Evolutionary conservation across 2,113 vertebrate species (phyloP), one percentile per base, ranked within the genome.

Genomic region (Macrotis lagotis): DNA sequence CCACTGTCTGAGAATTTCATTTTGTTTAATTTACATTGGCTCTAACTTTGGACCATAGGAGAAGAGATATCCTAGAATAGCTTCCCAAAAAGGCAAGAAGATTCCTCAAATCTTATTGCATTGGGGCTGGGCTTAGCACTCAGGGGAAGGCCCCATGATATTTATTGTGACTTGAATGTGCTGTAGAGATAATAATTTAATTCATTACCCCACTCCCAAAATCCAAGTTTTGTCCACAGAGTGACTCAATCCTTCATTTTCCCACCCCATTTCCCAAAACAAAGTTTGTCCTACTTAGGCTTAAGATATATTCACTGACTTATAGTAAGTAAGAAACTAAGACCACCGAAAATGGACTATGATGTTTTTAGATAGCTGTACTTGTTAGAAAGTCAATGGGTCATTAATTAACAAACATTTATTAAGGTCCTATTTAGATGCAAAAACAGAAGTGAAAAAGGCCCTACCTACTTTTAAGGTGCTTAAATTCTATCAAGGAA

Each of bases 231-330:
- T 47, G 26, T 50, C 50, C 48, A 89, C 5, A 92, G 88, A 25
- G 51, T 47, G 89, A 52, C 48, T 25, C 55, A 66, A 48, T 26
- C 50, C 37, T 90, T 59, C 92, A 88, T 51, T 94, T 96, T 95
- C 90, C 90, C 37, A 50, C 44, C 37, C 88, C 47, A 66, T 49
- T 89, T 12, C 3, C 26, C 94, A 96, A 55, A 51, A 92, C 44
- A 94, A 52, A 97, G 83, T 48, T 31, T 1, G 53, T 92, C 48
- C 66, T 95, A 53, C 51, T 59, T 92, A 66, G 92, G 95, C 91
- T 22, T 44, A 50, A 96, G 28, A 47, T 50, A 90, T 37, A 16
- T 88, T 83, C n/a, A 44, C n/a, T 83, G n/a, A 44, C 6, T 44
- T 83, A 6, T 44, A 24, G 37, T 44, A 83, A 83, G n/a, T 44